Evolutionary conservation across 2,888 invertebrate species (phyloP).

Genomic region (Blastobasis adustella): DNA sequence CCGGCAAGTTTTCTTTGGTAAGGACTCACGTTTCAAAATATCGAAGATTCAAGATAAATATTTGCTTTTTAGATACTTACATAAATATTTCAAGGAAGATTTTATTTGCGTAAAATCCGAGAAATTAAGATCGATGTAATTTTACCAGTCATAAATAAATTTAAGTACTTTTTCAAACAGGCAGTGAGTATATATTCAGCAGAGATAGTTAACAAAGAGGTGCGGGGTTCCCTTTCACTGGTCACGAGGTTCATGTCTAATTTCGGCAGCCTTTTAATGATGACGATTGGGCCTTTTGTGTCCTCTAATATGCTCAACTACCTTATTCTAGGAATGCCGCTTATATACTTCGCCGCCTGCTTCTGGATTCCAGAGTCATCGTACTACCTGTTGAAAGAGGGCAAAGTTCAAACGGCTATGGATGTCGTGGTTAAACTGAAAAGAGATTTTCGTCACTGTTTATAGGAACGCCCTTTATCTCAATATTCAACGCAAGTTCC

Average conservation of each 20-base stretch:
- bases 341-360: slow-evolving; percentile 58
- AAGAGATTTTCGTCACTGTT: no score
- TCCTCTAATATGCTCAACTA: slow-evolving; percentile 51
- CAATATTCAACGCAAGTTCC: no score
- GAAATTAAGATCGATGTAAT: no score
- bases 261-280: slow-evolving; percentile 51
- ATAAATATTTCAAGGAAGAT: no score
- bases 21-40: slow-evolving; percentile 2
- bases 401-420: slow-evolving; percentile 53
- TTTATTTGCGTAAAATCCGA: no score
- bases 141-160: not conserved
- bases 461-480: no score
- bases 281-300: slow-evolving; percentile 51
- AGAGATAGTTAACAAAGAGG: slow-evolving; percentile 59
- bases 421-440: slow-evolving; percentile 45
- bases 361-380: slow-evolving; percentile 76
- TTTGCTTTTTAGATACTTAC: no score
- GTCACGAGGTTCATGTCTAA: slow-evolving; percentile 44
- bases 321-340: slow-evolving; percentile 51
- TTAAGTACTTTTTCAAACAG: slow-evolving; percentile 29
- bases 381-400: slow-evolving; percentile 70
- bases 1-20: slow-evolving; percentile 58
- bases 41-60: no score
- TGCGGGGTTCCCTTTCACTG: slow-evolving; percentile 46
- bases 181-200: slow-evolving; percentile 50